Evolutionary conservation across 2,888 invertebrate genomes (phyloP), one percentile per base, ranked within the genome.

Genomic region (Leptinotarsa peninsularis): DNA sequence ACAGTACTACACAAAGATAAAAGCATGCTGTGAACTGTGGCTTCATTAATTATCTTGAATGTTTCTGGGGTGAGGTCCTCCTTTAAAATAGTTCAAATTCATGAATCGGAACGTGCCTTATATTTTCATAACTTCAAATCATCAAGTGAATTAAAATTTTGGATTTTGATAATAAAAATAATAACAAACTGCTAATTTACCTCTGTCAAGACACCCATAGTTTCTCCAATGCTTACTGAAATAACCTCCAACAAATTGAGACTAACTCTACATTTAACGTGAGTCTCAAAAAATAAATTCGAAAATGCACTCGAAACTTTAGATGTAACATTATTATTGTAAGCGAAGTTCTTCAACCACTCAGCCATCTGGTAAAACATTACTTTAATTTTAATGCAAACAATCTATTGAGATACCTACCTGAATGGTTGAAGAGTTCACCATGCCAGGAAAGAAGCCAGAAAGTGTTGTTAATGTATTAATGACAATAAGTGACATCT

Each of bases 161-260:
- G 17, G 52, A 52, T 17, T 17, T 52, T n/a, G 17, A 52, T 17
- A 17, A 52, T 17, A n/a, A 52, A 14, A 52, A 52, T 15, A 52
- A 43, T 43, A 52, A n/a, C 52, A 17, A n/a, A 17, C 17, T 66
- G 73, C 63, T 43, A 74, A 71, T 81, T 85, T 85, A 90, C 90
- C 76, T 89, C 88, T 79, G 88, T 88, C 58, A 90, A 85, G 21
- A 87, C 86, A 27, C 89, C 90, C 70, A 89, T 85, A 78, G 88
- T 82, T 67, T 86, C 83, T 49, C 88, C 88, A 54, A 91, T 79
- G 77, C 89, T 88, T 18, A 85, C 73, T 43, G 89, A 88, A 67
- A 90, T 81, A 71, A 88, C 87, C 78, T 89, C 88, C 67, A 90
- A 86, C 15, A 89, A 75, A 3, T 84, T 84, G 68, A 88, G 82